Evolutionary conservation across 2,888 invertebrate species (phyloP), one percentile per base, ranked within the genome.

Genomic region (Diplazon laetatorius): DNA sequence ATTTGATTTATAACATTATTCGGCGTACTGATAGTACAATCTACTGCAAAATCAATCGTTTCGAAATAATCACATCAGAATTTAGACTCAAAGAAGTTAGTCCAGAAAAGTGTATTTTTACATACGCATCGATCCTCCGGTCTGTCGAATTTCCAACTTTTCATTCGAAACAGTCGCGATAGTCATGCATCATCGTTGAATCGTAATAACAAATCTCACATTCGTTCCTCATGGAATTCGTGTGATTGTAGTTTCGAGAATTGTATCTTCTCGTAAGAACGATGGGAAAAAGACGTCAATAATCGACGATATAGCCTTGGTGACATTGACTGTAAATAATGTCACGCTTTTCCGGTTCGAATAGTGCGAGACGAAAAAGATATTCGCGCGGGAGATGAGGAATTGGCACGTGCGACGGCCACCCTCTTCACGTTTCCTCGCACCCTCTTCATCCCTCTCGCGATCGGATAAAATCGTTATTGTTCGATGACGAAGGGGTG

Each of bases 241-340:
- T 16, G 44, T 16, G 62, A 62, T 39, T 46, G 30, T 12, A 25
- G 16, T n/a, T 25, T 25, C 5, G 14, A 10, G 14, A 3, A 52
- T 25, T 52, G 52, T 25, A 22, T 18, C 14, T 5, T 30, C 48
- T 60, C 50, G 37, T 48, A 18, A n/a, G 37, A 63, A 52, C 59
- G 71, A 55, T 70, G 48, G 55, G n/a, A n/a, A 52, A 60, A 18
- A 60, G 35, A 60, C 42, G 63, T 70, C 20, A 57, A 66, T 76
- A 71, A 65, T 59, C 42, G 65, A 55, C 44, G 59, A 59, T 59
- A 60, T 44, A 14, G 35, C 18, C 44, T 37, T 30, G 65, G 52
- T n/a, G 60, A 70, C 72, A 77, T 68, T 72, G 76, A 72, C 62
- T 46, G 72, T 39, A 72, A 68, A 62, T 52, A 77, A 68, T 72